Percentiles rank a stretch among this genome's conserved stretches.
Conservation (phyloP, 2,113 vertebrate genomes). For the Burhinus bistriatus region DNA sequence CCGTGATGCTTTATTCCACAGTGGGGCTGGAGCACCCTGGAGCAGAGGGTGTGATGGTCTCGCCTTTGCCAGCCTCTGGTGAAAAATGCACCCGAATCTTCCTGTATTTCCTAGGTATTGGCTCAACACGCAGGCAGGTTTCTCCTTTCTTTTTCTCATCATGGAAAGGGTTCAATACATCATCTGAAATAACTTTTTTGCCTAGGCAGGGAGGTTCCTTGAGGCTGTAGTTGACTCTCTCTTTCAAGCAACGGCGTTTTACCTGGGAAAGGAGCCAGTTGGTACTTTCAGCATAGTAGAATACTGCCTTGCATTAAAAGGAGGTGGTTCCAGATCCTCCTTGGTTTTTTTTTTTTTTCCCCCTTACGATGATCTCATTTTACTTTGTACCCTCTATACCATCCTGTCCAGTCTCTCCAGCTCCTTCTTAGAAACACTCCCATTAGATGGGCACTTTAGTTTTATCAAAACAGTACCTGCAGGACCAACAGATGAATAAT, state of each 20-base stretch:
- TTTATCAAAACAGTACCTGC: not conserved
- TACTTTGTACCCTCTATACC: not conserved
- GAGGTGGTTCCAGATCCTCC: not conserved
- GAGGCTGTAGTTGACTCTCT: not conserved
- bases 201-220: not conserved
- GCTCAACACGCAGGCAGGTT: not conserved
- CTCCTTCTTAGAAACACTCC: not conserved
- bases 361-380: not conserved
- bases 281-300: not conserved
- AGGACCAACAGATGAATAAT: not conserved
- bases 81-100: not conserved
- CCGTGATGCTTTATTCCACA: not conserved
- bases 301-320: not conserved
- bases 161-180: not conserved
- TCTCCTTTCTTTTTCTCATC: not conserved
- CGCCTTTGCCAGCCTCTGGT: not conserved
- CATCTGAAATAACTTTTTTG: not conserved
- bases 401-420: not conserved
- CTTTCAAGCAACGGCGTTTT: not conserved
- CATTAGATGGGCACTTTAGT: not conserved
- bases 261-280: constrained; percentile 16
- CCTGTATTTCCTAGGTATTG: not conserved
- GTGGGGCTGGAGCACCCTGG: not conserved
- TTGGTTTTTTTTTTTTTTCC: not conserved
- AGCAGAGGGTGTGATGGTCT: not conserved